Conservation (phyloP, 2,113 vertebrate species). For the Labeo catla region DNA sequence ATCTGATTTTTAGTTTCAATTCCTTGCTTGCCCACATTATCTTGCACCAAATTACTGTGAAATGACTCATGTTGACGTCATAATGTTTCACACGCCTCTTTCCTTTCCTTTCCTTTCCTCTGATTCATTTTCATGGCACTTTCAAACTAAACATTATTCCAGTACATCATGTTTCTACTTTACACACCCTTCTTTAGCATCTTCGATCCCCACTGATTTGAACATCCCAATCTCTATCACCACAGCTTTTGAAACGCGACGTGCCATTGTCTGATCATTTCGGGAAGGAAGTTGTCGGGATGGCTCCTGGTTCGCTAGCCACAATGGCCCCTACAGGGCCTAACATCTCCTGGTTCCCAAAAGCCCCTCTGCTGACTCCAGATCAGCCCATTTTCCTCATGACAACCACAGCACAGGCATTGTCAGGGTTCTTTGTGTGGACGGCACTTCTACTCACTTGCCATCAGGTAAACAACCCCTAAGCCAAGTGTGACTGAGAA, state of each 20-base stretch:
- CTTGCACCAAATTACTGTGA: neutral
- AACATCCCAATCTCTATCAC: conserved; percentile 51
- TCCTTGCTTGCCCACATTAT: neutral
- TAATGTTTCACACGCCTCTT: neutral
- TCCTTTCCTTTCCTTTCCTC: neutral
- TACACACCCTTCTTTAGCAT: too few species aligned
- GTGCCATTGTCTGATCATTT: conserved; percentile 72
- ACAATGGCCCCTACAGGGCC: conserved; percentile 73
- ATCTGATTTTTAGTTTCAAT: neutral
- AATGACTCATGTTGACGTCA: neutral
- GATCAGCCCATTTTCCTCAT: conserved; percentile 94
- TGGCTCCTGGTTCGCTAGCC: conserved; percentile 55
- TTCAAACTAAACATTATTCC: neutral
- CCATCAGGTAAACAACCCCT: conserved; percentile 84
- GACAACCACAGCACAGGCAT: conserved; percentile 90
- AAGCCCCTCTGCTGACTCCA: conserved; percentile 80
- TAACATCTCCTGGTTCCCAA: conserved; percentile 85
- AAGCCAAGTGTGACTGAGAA: neutral
- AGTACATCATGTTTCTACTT: neutral
- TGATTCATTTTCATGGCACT: neutral
- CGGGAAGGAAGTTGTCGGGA: conserved; percentile 57
- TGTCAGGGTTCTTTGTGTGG: conserved; percentile 98
- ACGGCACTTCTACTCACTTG: conserved; percentile 95
- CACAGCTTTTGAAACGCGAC: conserved; percentile 71
- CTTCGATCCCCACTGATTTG: neutral